These are phyloP conservation scores for Macaria notata DNA, from an alignment of 2,888 invertebrate species.

Conservation along the genomic window DNA sequence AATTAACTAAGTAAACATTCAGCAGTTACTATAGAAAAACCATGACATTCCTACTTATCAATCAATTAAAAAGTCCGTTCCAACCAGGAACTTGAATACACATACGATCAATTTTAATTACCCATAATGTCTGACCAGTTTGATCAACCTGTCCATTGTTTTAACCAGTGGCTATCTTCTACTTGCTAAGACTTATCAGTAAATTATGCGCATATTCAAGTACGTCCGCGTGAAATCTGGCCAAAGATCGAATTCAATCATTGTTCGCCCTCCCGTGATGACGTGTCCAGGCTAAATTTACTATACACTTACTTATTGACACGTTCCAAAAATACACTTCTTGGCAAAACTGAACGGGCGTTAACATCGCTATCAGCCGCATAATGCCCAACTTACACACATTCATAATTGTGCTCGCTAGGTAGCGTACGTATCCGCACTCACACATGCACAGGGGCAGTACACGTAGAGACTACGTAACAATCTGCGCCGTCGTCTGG, in stretches of 20 bases:
- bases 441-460: slow-evolving; percentile 29
- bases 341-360: slow-evolving; percentile 81
- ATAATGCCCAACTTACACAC: slow-evolving; percentile 65
- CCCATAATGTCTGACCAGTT: no score
- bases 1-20: no score
- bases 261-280: slow-evolving; percentile 61
- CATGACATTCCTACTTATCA: no score
- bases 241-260: slow-evolving; percentile 63
- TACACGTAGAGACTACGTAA: slow-evolving; percentile 14
- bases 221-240: slow-evolving; percentile 43
- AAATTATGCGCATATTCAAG: slow-evolving; percentile 40
- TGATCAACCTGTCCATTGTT: no score
- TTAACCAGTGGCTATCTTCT: no score
- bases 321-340: slow-evolving; percentile 80
- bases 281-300: slow-evolving; percentile 78
- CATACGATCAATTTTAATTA: no score
- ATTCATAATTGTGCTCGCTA: slow-evolving; percentile 36
- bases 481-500: slow-evolving; percentile 20
- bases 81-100: no score
- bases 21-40: no score
- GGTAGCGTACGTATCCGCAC: slow-evolving; percentile 41
- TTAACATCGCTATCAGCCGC: slow-evolving; percentile 79
- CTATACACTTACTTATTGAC: slow-evolving; percentile 81
- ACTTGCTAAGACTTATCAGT: not conserved
- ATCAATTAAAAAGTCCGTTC: no score